These are phyloP conservation scores for Gnatocerus cornutus DNA, from an alignment of 2,888 invertebrate genomes.

Conservation along the genomic window DNA sequence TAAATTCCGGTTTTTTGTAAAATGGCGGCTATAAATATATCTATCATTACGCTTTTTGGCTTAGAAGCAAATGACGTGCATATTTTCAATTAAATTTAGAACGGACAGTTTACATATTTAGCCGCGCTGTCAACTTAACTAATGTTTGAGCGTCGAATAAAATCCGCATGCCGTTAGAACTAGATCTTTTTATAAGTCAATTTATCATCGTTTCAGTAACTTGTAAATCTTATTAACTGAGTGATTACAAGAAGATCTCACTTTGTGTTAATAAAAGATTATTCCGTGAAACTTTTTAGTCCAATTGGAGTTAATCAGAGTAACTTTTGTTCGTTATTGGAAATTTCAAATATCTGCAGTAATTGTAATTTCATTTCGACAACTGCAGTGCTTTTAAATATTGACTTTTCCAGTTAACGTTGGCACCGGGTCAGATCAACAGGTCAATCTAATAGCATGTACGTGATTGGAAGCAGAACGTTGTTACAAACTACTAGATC, in stretches of 20 bases:
- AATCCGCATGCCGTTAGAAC: no score
- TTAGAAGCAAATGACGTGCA: constrained; percentile 21
- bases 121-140: background rate
- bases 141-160: background rate
- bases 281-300: background rate
- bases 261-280: no score
- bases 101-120: constrained; percentile 25
- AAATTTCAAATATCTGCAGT: background rate
- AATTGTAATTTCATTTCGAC: constrained; percentile 2
- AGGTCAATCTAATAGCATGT: constrained; percentile 32
- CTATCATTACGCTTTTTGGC: constrained; percentile 28
- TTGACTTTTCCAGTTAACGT: constrained; percentile 21
- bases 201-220: no score
- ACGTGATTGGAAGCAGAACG: constrained; percentile 30
- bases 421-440: constrained; percentile 26
- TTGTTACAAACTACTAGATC: constrained; percentile 16
- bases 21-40: constrained; percentile 12
- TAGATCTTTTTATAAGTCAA: no score
- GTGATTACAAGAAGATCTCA: no score
- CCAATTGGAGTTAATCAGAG: background rate
- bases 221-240: no score
- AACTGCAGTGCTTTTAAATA: constrained; percentile 2
- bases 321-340: background rate
- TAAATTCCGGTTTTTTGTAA: constrained; percentile 1
- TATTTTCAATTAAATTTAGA: constrained; percentile 31